These are phyloP conservation scores for Paralichthys olivaceus DNA, from an alignment of 2,113 vertebrate genomes.

Conservation along the genomic window DNA sequence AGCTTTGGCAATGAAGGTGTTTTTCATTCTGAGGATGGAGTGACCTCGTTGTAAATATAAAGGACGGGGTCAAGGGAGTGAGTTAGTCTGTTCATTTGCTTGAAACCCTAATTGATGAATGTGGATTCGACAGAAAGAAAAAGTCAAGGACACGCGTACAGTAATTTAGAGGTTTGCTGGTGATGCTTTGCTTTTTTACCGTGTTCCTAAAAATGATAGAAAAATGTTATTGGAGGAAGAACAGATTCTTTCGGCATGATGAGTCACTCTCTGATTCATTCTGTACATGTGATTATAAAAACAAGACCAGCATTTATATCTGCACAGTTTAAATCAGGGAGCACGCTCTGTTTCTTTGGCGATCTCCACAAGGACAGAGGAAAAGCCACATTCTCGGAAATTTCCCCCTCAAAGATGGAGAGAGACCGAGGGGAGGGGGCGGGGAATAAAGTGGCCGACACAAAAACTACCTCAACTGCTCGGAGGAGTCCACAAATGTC, in stretches of 20 bases:
- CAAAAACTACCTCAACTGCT: neutral
- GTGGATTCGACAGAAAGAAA: neutral
- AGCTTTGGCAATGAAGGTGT: conserved; percentile 22
- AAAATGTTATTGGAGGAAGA: neutral
- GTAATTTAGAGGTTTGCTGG: neutral
- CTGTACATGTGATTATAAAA: neutral
- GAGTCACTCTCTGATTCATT: no score
- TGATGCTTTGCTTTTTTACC: neutral
- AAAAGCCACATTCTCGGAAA: neutral
- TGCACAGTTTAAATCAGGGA: neutral
- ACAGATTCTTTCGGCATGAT: no score
- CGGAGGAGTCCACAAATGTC: conserved; percentile 12
- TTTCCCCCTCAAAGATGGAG: conserved; percentile 3
- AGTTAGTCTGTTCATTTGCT: neutral
- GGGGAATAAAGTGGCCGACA: neutral
- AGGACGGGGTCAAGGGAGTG: conserved; percentile 18
- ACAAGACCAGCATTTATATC: conserved; percentile 4
- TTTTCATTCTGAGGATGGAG: conserved; percentile 16
- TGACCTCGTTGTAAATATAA: conserved; percentile 16
- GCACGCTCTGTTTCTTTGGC: neutral
- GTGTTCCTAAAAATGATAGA: neutral
- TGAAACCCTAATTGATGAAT: conserved; percentile 1
- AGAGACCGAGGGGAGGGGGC: neutral
- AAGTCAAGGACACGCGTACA: neutral
- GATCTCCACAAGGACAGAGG: no score